Base-by-base conservation (phyloP, 53 echinoderm and acorn worm genomes). In the Hippasteria phrygiana region DNA sequence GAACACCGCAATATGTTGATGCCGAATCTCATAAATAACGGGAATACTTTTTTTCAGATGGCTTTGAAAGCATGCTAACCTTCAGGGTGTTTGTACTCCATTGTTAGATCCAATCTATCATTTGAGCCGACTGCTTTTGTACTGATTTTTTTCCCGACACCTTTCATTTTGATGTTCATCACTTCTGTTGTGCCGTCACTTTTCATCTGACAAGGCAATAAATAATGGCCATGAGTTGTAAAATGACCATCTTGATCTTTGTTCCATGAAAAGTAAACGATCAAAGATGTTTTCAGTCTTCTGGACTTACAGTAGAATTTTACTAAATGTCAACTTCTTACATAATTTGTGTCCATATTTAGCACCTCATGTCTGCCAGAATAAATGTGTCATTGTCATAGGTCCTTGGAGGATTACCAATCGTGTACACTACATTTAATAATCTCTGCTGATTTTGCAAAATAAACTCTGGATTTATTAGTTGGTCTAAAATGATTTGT, bases 81-180 rank as follows among this genome's bases (percentile, higher is more conserved):
- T 87, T 97, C 97, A n/a, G 89, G 72, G 39, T 77, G 91, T 83
- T 97, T 97, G 80, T 97, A 97, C 37, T 93, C 92, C 33, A 59
- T 47, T 4, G 95, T 95, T 24, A 97, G 50, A 37, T 95, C 95
- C 26, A 87, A 41, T 11, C 94, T 67, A 0, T 55, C 35, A 12
- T 66, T 77, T 27, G 51, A 75, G 1, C 94, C 94, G 7, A 97
- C 89, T 24, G 72, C 42, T 70, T 97, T 95, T 54, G 97, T 94
- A 50, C 92, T 92, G 22, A 94, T 92, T 17, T 29, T 41, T 51
- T 69, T 88, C 20, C 96, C 96, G 0, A 96, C 88, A 22, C 41
- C 40, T 34, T 78, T 89, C 2, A 14, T 81, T 17, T 43, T 48
- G 67, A 83, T 31, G 0, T 20, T 34, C 9, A 69, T 34, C 18